Conservation (phyloP, 2,797 vertebrate species). For the Carcharodon carcharias region DNA sequence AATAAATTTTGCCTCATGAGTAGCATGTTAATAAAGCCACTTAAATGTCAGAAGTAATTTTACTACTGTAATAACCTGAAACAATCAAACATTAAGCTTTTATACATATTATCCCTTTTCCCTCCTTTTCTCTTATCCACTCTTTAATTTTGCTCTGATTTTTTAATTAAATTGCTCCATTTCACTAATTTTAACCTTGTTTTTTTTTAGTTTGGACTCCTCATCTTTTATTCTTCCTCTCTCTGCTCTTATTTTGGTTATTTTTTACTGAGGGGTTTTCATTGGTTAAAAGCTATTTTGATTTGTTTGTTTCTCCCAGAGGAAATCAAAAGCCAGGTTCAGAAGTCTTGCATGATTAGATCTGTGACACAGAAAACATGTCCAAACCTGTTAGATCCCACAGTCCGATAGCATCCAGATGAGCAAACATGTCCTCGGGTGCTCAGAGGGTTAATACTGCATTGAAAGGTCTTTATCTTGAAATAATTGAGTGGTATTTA, state of each 20-base stretch:
- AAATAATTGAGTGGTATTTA: not conserved
- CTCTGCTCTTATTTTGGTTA: not conserved
- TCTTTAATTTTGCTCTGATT: not conserved
- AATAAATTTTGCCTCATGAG: not conserved
- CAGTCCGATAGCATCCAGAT: not conserved
- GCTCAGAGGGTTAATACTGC: not conserved
- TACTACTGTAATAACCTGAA: not conserved
- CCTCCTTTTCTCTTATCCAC: not conserved
- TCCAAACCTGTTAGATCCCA: not conserved
- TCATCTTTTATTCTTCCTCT: not conserved
- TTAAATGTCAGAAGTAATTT: not conserved
- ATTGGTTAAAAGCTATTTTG: not conserved
- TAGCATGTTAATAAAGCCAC: not conserved
- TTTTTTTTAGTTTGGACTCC: not conserved
- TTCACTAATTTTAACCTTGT: not conserved
- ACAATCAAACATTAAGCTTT: not conserved
- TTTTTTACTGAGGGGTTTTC: not conserved
- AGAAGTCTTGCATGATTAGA: not conserved
- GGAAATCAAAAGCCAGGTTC: not conserved
- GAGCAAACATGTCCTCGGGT: not conserved
- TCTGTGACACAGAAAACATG: not conserved
- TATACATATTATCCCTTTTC: not conserved
- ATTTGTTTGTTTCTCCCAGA: not conserved
- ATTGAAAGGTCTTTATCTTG: not conserved
- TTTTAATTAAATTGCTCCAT: not conserved